Evolutionary conservation across 1,140 invertebrate genomes (phyloP).

Genomic region (Cataglyphis hispanica): DNA sequence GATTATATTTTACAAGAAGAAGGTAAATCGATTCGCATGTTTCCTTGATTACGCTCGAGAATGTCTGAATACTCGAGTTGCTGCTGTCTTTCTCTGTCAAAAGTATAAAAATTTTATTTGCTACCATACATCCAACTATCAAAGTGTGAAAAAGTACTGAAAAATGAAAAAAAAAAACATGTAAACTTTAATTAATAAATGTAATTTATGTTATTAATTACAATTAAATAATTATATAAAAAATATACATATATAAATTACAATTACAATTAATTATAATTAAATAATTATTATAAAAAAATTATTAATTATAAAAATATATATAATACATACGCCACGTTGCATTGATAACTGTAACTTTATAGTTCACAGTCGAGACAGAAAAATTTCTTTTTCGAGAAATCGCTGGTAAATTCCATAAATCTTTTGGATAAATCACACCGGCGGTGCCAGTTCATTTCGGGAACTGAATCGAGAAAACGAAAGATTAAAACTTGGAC

Average conservation of each 20-base stretch:
- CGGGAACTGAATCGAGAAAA: constrained; percentile 3
- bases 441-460: neutral
- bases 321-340: neutral
- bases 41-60: neutral
- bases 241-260: neutral
- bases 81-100: neutral
- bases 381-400: constrained; percentile 11
- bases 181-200: neutral
- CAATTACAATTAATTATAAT: constrained; percentile 26
- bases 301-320: no score
- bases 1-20: neutral
- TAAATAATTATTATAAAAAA: neutral
- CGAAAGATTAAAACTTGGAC: constrained; percentile 10
- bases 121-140: neutral
- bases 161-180: neutral
- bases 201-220: constrained; percentile 19
- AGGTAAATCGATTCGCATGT: neutral
- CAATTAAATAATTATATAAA: neutral
- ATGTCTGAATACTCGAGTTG: neutral
- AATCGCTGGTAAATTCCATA: constrained; percentile 34
- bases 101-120: neutral
- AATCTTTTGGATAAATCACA: constrained; percentile 31
- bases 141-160: neutral
- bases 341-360: constrained; percentile 12
- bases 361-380: neutral